phyloP scores from a whole-genome alignment of 2,113 vertebrate species.

The Mesitornis unicolor region DNA sequence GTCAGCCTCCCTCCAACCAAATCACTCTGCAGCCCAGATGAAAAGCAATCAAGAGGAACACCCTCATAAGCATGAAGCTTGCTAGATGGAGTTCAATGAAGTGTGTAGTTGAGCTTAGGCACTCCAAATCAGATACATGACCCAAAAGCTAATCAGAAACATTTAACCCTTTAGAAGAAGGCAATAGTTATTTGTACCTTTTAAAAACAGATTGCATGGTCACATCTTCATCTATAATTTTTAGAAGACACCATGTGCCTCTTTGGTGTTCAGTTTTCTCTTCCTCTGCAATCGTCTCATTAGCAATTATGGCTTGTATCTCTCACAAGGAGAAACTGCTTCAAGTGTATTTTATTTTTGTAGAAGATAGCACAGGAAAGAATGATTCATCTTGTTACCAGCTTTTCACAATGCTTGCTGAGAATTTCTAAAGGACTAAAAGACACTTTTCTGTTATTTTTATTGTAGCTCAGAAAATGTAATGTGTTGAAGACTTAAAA shows the following conservation, averaged over 20 bases:
- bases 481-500: not conserved
- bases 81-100: constrained; percentile 73
- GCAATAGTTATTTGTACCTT: not conserved
- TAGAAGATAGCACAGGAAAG: not conserved
- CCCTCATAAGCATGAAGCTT: constrained; percentile 75
- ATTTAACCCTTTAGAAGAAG: constrained; percentile 63
- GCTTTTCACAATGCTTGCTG: not conserved
- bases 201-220: not conserved
- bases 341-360: constrained; percentile 1
- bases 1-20: constrained; percentile 73
- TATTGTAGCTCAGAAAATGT: not conserved
- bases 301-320: not conserved
- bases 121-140: constrained; percentile 62
- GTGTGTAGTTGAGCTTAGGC: constrained; percentile 67
- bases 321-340: not conserved
- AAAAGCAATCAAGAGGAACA: constrained; percentile 78
- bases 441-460: not conserved
- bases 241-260: not conserved
- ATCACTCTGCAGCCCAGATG: constrained; percentile 65
- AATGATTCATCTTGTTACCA: not conserved
- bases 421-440: not conserved
- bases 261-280: not conserved
- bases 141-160: constrained; percentile 64
- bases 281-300: not conserved
- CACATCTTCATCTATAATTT: not conserved